Evolutionary conservation across 2,797 vertebrate species (phyloP).

Genomic region (Stomatorhinus walkeri): DNA sequence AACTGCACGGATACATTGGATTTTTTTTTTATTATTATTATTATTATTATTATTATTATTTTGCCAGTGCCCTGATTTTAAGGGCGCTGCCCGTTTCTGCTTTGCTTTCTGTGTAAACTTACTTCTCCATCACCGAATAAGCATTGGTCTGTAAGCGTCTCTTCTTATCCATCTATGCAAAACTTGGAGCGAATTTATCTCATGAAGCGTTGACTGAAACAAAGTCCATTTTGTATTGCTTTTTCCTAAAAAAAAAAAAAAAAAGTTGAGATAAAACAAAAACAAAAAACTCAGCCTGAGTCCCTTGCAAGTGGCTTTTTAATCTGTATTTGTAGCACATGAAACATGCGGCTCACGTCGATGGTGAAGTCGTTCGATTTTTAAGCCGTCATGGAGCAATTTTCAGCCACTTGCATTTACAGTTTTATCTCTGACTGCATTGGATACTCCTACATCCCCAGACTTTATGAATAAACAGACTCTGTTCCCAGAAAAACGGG

Average conservation of each 20-base stretch:
- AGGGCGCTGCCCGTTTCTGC: neutral
- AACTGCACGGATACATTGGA: neutral
- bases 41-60: neutral
- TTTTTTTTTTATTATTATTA: neutral
- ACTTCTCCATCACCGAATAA: conserved; percentile 28
- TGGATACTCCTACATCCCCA: neutral
- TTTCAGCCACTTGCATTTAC: neutral
- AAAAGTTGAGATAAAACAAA: neutral
- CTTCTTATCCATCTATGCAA: conserved; percentile 62
- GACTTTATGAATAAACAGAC: neutral
- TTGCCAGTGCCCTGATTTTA: neutral
- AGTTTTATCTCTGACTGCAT: neutral
- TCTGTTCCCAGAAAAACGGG: neutral
- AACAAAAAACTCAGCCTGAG: neutral
- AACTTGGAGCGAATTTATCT: conserved; percentile 56
- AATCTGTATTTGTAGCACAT: neutral
- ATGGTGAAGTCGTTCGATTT: neutral
- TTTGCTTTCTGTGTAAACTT: neutral
- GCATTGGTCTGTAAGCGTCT: conserved; percentile 30
- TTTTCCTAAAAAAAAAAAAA: conserved; percentile 13
- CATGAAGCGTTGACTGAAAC: conserved; percentile 40
- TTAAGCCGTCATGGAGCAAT: neutral
- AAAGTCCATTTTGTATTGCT: conserved; percentile 42
- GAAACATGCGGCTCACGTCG: neutral
- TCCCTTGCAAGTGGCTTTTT: neutral